Conservation (phyloP, 2,113 vertebrate species). For the Rynchops niger region DNA sequence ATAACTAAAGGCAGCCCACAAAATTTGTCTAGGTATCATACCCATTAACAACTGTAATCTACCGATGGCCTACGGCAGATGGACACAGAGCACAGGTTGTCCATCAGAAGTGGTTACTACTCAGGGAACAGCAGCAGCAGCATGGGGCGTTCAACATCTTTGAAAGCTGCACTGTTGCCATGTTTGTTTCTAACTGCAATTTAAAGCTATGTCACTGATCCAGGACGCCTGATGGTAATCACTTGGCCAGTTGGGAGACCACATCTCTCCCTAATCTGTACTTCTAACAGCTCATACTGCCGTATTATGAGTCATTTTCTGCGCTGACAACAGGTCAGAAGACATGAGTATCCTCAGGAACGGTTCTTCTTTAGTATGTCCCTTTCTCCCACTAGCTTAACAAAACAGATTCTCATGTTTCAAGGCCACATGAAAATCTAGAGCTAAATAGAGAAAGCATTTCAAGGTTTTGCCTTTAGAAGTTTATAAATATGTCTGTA, state of each 20-base stretch:
- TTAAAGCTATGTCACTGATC: background rate
- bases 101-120: rapidly evolving
- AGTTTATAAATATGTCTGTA: background rate
- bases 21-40: background rate
- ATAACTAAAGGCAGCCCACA: background rate
- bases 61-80: rapidly evolving
- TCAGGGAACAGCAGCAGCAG: background rate
- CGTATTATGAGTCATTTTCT: background rate
- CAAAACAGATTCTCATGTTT: background rate
- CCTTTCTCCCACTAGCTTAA: background rate
- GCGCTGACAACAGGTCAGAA: background rate
- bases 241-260: background rate
- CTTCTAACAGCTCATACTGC: background rate
- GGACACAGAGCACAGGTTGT: background rate
- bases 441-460: background rate
- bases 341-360: background rate
- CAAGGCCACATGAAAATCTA: background rate
- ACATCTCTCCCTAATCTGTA: background rate
- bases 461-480: background rate
- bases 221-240: background rate
- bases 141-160: background rate
- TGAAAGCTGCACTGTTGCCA: background rate
- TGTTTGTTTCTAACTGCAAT: background rate
- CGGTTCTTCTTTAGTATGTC: background rate
- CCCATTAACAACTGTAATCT: background rate